Evolutionary conservation across 1,140 invertebrate genomes (phyloP), one percentile per base, ranked within the genome.

Genomic region (Neuroterus valhalla): DNA sequence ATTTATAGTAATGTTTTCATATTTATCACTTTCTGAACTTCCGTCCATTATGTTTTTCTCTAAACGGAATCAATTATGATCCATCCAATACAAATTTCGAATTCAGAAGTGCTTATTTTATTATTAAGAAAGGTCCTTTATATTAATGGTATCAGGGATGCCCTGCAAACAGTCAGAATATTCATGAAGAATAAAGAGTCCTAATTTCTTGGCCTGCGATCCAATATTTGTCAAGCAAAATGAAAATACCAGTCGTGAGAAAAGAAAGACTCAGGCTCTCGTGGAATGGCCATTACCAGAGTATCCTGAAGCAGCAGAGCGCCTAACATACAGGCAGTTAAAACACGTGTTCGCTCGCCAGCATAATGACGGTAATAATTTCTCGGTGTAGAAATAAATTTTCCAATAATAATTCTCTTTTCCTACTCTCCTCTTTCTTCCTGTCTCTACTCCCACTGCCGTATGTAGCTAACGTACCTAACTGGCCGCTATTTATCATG

Each of bases 401-500:
- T 78, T 85, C 84, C 82, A 86, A 89, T 88, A 85, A 88, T 89
- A 87, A 88, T 89, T 88, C 85, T 86, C 77, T 77, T 78, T 77
- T 70, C 72, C 75, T 69, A 55, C 71, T 75, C 72, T 70, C 72
- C 81, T 68, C 52, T 74, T 69, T 74, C 75, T 79, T 76, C 66
- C 71, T 74, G 68, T 76, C 70, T 76, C 78, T 46, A 48, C 74
- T 76, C 52, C 66, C 73, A 70, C 52, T 70, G 70, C 83, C 84
- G 82, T 85, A 85, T 87, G 84, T 86, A 88, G 81, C 82, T 87
- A 87, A 88, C 84, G 81, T 84, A 86, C 82, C 82, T 86, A 88
- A 89, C 85, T 85, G 82, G 81, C 77, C 82, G 74, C 84, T 76
- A 89, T 88, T 88, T 88, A 88, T 89, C 86, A 89, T 86, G 81